Evolutionary conservation across 2,113 vertebrate species (phyloP).

Genomic region (Notothenia rossii): DNA sequence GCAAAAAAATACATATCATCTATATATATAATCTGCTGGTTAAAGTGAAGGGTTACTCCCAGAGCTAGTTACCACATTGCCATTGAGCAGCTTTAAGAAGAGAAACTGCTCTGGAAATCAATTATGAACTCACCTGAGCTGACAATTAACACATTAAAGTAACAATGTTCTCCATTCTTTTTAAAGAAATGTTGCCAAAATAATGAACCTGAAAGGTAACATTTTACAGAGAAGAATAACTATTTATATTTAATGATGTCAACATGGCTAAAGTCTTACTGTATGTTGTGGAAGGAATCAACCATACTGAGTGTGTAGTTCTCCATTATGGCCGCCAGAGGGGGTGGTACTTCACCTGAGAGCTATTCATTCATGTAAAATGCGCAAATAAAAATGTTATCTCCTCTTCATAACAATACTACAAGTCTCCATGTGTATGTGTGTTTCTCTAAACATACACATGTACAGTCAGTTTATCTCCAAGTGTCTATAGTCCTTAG

Average conservation of each 20-base stretch:
- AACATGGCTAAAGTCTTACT: background rate
- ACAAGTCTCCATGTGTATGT: background rate
- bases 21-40: too few species aligned
- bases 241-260: background rate
- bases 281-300: background rate
- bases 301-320: background rate
- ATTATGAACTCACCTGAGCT: background rate
- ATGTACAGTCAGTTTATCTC: background rate
- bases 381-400: background rate
- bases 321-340: slow-evolving; percentile 51
- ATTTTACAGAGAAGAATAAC: background rate
- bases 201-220: background rate
- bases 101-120: too few species aligned
- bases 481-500: background rate
- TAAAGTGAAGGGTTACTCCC: too few species aligned
- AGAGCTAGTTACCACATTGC: background rate
- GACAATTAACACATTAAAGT: background rate
- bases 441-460: background rate
- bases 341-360: slow-evolving; percentile 37
- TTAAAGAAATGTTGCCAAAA: background rate
- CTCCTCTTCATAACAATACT: background rate
- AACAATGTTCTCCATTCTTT: background rate
- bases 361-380: slow-evolving; percentile 7
- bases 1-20: too few species aligned
- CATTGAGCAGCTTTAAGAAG: too few species aligned